Conservation (phyloP, 2,888 invertebrate genomes). For the Ophraella communa region DNA sequence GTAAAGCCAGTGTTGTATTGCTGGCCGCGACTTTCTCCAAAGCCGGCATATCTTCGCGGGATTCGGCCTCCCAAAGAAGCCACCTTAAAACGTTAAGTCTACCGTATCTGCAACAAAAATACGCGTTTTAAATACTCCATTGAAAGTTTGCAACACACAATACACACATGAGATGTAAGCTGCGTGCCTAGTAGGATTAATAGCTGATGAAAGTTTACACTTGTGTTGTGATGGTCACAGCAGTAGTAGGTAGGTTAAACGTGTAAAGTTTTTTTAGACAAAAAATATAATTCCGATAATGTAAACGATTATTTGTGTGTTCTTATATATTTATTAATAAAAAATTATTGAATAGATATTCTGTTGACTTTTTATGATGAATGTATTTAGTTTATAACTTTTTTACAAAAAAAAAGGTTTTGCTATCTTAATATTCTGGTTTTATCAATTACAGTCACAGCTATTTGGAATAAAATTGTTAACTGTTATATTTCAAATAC, state of each 20-base stretch:
- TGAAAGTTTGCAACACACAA: not conserved
- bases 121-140: slow-evolving; percentile 17
- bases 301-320: too few species aligned
- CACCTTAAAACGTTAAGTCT: slow-evolving; percentile 65
- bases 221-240: not conserved
- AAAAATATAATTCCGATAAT: too few species aligned
- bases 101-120: slow-evolving; percentile 62
- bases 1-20: slow-evolving; percentile 81
- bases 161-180: not conserved
- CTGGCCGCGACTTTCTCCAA: slow-evolving; percentile 62
- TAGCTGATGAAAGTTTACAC: not conserved
- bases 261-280: not conserved
- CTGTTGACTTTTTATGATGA: too few species aligned
- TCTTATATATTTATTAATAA: too few species aligned
- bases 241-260: not conserved
- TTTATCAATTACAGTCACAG: too few species aligned
- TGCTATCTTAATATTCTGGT: too few species aligned
- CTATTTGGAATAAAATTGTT: too few species aligned
- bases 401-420: too few species aligned
- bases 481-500: too few species aligned
- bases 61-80: slow-evolving; percentile 65
- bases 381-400: too few species aligned
- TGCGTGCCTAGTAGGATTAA: not conserved
- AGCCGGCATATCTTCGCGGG: slow-evolving; percentile 61
- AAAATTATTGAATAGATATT: too few species aligned